Evolutionary conservation across 2,797 vertebrate species (phyloP).

Genomic region (Phataginus tetradactyla): DNA sequence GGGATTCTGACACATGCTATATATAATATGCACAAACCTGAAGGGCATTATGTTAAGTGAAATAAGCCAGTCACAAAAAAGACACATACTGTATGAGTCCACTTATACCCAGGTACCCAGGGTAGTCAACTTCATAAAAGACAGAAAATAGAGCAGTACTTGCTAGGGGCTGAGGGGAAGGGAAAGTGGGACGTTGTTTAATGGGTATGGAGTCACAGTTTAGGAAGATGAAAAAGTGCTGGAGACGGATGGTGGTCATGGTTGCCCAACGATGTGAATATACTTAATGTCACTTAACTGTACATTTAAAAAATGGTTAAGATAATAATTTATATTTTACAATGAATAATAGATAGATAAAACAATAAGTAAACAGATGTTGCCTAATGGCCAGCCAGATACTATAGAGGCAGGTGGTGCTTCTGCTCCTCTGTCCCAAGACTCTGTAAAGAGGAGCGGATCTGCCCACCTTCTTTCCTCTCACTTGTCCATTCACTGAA

Average conservation of each 20-base stretch:
- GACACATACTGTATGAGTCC: background rate
- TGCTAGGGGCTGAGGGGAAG: background rate
- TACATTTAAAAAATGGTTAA: accelerated
- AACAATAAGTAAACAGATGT: background rate
- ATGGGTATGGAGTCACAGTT: background rate
- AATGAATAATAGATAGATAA: background rate
- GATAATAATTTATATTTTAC: no score
- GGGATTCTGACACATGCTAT: no score
- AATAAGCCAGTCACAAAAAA: background rate
- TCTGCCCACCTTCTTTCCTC: background rate
- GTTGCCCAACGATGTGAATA: background rate
- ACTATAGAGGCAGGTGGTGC: background rate
- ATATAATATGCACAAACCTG: accelerated
- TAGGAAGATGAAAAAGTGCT: background rate
- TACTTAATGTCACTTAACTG: background rate
- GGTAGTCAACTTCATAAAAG: background rate
- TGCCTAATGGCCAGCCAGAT: background rate
- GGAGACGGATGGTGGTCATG: accelerated
- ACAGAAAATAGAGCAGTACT: background rate
- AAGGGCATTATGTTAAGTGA: background rate
- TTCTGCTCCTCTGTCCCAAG: background rate
- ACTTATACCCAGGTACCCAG: background rate
- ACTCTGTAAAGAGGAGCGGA: background rate
- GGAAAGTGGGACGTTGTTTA: accelerated
- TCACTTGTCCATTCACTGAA: no score